Base-by-base conservation (phyloP, 2,797 vertebrate species). In the Podargus strigoides region DNA sequence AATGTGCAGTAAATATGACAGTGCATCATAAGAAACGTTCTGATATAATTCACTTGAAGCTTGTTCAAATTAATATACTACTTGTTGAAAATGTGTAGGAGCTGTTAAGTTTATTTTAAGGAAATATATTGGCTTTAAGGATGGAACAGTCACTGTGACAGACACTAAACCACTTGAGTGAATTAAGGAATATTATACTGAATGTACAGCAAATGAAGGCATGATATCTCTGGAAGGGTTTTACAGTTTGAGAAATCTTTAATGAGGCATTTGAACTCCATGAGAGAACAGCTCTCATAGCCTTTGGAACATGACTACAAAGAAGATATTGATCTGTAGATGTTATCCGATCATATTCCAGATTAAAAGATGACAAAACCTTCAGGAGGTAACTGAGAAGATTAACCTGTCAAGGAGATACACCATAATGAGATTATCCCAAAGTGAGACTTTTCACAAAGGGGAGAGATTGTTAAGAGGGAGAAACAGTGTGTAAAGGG, bases 281-380 rank as follows among this genome's bases (percentile, higher is more conserved):
- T 34, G 16, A 68, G 47, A 85, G 72, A 97, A 86, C 10, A 36
- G 67, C 69, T 95, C 52, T 95, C 90, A 68, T 64, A 93, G 90
- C 86, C 87, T 76, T 85, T 89, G 59, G 85, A 97, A 85, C 74
- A 78, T n/a, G 82, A 93, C 86, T 96, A 56, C 86, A 80, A 93
- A 95, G 95, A 80, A 85, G 93, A 93, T 94, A 94, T 93, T 13
- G 90, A 95, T 96, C 86, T 92, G 73, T 24, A 89, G 74, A 82
- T 94, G 88, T 91, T 90, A 96, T 96, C 95, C 27, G 9, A 93
- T 89, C 21, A 58, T 79, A 95, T 94, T 95, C 64, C 94, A 97
- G 87, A 96, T 97, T 97, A 96, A 96, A 96, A 95, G 85, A 81
- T 73, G 74, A 87, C 94, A 94, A 94, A 89, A 81, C 86, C 95